Evolutionary conservation across 2,888 invertebrate species (phyloP), one percentile per base, ranked within the genome.

Genomic region (Hyalella azteca): DNA sequence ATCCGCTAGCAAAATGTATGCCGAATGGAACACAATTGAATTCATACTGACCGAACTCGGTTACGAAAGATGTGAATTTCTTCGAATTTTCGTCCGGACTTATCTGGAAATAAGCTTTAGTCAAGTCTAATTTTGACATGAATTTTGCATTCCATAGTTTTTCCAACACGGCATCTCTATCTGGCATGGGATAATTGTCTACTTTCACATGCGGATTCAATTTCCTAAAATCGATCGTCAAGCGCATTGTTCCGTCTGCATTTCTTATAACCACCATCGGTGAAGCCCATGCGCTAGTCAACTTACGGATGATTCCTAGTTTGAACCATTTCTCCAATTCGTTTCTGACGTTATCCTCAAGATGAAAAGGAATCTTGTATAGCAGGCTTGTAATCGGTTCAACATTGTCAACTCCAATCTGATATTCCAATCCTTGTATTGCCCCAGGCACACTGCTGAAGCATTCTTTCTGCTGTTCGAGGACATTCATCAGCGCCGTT

Each of bases 281-380:
- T 22, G 26, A 45, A 19, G 26, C 11, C 22, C 29, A 41, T 29
- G 5, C 7, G 22, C 41, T 45, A 26, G 4, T 75, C 13, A 41
- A 75, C 41, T 45, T 75, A 3, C 29, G 22, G 41, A 75, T 75
- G 26, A 75, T 75, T 26, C 75, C 75, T 9, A 22, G 26, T 41
- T 41, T 41, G 1, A 40, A 11, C 75, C 22, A 45, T 36, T 29
- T 29, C 9, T 75, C 29, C 22, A 75, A 13, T 32, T 75, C 75
- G 3, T 2, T 2, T 4, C n/a, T 4, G 29, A 41, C 75, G 3
- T 3, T 11, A 7, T 41, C 41, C 5, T 26, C 29, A 19, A 75
- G 41, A 45, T 45, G 41, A 29, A 41, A 45, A 15, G 45, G 75
- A 7, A 41, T 3, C 5, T 26, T 22, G 41, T 41, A 75, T n/a